Conservation (phyloP, 2,888 invertebrate genomes). For the Lithosia quadra region DNA sequence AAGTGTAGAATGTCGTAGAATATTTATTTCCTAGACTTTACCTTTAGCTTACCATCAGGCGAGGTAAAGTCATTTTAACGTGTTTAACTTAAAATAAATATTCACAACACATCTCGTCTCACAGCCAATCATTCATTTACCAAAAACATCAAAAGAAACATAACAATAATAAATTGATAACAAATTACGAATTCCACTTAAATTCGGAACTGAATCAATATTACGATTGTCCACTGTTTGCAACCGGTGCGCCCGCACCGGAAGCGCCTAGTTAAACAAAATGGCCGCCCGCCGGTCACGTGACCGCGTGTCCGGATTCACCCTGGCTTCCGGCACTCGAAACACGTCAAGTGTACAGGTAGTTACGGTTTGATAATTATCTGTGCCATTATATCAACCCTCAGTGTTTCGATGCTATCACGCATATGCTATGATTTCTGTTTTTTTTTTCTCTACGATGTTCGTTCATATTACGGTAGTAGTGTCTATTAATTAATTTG, state of each 20-base stretch:
- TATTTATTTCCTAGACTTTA: no score
- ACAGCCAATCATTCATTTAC: not conserved
- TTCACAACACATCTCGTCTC: not conserved
- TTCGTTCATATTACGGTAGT: constrained; percentile 20
- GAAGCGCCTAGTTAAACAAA: constrained; percentile 83
- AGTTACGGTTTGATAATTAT: constrained; percentile 76
- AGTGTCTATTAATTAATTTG: constrained; percentile 28
- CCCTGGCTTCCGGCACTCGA: constrained; percentile 82
- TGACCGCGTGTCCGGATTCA: constrained; percentile 80
- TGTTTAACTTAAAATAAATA: no score
- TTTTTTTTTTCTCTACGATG: constrained; percentile 22
- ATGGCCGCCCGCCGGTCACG: constrained; percentile 79
- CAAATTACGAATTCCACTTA: constrained; percentile 47
- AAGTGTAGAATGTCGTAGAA: no score
- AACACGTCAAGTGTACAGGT: constrained; percentile 83
- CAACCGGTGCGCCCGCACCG: constrained; percentile 70
- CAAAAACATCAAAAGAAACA: not conserved
- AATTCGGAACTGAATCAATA: constrained; percentile 42
- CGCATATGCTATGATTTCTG: constrained; percentile 80
- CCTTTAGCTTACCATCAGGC: no score
- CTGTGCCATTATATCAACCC: constrained; percentile 63
- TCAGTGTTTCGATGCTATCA: constrained; percentile 62
- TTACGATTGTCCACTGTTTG: constrained; percentile 65
- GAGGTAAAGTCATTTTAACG: no score
- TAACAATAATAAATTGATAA: constrained; percentile 12